A percentile compares a stretch with the other conserved stretches of the same genome.
phyloP scores from a whole-genome alignment of 1,140 invertebrate species.

The Drosophila grimshawi region DNA sequence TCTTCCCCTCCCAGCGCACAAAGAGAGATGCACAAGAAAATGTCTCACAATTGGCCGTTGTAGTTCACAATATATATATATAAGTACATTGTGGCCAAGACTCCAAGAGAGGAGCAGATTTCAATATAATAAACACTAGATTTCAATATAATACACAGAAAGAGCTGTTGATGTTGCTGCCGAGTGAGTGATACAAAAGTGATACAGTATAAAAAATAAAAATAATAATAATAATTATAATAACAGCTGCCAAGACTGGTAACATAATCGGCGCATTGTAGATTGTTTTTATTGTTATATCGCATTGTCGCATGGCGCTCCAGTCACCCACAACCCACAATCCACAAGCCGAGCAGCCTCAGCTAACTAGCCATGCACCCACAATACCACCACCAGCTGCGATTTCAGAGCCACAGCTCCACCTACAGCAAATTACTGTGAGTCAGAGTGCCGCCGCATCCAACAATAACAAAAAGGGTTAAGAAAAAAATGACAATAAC shows the following conservation, averaged over 20 bases:
- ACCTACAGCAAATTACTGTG: slow-evolving; percentile 25
- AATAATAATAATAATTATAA: slow-evolving; percentile 50
- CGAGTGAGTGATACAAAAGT: not conserved
- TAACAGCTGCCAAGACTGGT: slow-evolving; percentile 71
- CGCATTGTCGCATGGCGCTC: slow-evolving; percentile 56
- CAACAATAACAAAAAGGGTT: slow-evolving; percentile 26
- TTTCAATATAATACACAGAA: no score
- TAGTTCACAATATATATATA: slow-evolving; percentile 8
- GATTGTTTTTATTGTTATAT: slow-evolving; percentile 64
- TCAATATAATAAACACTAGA: no score
- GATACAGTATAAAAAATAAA: slow-evolving; percentile 34
- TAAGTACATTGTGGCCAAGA: no score
- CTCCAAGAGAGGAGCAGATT: no score
- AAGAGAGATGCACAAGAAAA: slow-evolving; percentile 6
- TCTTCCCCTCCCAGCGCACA: not conserved
- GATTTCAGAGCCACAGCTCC: slow-evolving; percentile 4
- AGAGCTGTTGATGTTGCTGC: no score
- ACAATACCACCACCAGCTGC: slow-evolving; percentile 8
- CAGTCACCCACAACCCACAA: slow-evolving; percentile 54
- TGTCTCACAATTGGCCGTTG: slow-evolving; percentile 26
- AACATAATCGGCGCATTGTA: slow-evolving; percentile 79
- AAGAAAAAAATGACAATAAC: slow-evolving; percentile 38
- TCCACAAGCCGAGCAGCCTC: slow-evolving; percentile 13
- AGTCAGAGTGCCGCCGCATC: slow-evolving; percentile 2
- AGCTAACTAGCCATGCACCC: slow-evolving; percentile 17